Percentiles rank a stretch among this genome's conserved stretches.
Conservation (phyloP, 2,888 invertebrate species). For the Dexiosoma caninum region DNA sequence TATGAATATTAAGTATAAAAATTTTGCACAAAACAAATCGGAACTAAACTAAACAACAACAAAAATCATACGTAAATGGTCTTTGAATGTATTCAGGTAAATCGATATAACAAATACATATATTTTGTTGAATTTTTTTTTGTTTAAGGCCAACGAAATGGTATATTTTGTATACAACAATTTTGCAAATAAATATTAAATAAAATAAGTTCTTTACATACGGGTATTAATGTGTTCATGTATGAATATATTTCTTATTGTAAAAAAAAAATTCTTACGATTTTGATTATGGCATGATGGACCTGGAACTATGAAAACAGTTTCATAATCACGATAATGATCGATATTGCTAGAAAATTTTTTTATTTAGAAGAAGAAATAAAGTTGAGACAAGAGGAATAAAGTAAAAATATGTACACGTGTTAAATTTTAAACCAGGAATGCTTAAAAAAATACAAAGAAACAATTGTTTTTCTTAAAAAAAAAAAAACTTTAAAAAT, state of each 20-base stretch:
- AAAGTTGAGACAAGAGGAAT: constrained; percentile 22
- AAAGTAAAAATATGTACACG: constrained; percentile 9
- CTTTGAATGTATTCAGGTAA: too few relatives aligned
- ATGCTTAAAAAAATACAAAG: neutral
- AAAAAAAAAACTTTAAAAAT: neutral
- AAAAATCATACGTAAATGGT: too few relatives aligned
- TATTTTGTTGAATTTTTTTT: too few relatives aligned
- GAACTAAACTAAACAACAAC: too few relatives aligned
- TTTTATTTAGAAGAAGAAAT: neutral
- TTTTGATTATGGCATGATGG: constrained; percentile 82
- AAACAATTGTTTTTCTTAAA: too few relatives aligned
- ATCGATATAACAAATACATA: too few relatives aligned
- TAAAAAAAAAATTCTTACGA: constrained; percentile 79
- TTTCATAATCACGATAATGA: constrained; percentile 85
- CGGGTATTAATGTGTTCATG: too few relatives aligned
- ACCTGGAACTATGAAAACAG: constrained; percentile 85
- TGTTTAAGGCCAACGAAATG: too few relatives aligned
- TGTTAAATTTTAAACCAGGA: constrained; percentile 32
- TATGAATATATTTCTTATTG: constrained; percentile 5
- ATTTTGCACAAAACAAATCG: neutral
- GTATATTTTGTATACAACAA: too few relatives aligned
- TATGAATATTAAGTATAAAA: neutral
- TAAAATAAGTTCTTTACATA: neutral
- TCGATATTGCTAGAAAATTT: constrained; percentile 79
- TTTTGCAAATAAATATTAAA: neutral